phyloP scores from a whole-genome alignment of 2,888 invertebrate genomes.

The Baronia brevicornis region DNA sequence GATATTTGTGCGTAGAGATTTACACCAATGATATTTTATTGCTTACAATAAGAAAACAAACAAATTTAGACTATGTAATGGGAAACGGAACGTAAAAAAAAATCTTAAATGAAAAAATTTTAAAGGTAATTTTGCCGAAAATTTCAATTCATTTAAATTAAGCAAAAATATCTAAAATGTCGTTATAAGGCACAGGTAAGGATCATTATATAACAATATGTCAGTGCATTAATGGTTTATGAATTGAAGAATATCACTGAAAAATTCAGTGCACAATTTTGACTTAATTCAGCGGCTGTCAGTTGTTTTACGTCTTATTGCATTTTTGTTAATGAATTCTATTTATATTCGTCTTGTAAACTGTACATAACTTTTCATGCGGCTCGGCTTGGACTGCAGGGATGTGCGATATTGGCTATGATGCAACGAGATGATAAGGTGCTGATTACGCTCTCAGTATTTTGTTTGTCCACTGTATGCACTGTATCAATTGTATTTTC shows the following conservation, averaged over 20 bases:
- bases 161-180: constrained; percentile 37
- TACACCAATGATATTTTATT: constrained; percentile 9
- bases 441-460: constrained; percentile 29
- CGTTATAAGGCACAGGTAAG: constrained; percentile 53
- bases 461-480: constrained; percentile 24
- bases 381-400: constrained; percentile 50
- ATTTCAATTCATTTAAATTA: constrained; percentile 35
- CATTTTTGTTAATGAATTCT: constrained; percentile 31
- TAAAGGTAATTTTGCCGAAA: constrained; percentile 45
- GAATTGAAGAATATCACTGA: constrained; percentile 13
- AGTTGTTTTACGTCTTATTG: constrained; percentile 69
- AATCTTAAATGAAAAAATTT: constrained; percentile 41
- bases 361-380: constrained; percentile 49
- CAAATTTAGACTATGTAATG: constrained; percentile 21
- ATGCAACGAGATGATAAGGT: constrained; percentile 75
- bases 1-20: constrained; percentile 14
- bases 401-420: constrained; percentile 58
- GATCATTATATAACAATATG: constrained; percentile 3
- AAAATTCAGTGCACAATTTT: constrained; percentile 35
- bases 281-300: constrained; percentile 67
- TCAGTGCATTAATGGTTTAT: constrained; percentile 5
- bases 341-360: constrained; percentile 21
- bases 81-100: constrained; percentile 50
- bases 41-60: constrained; percentile 10
- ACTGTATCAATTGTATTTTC: constrained; percentile 33